phyloP scores from a whole-genome alignment of 2,888 invertebrate species.

The Nemotelus pantherinus region DNA sequence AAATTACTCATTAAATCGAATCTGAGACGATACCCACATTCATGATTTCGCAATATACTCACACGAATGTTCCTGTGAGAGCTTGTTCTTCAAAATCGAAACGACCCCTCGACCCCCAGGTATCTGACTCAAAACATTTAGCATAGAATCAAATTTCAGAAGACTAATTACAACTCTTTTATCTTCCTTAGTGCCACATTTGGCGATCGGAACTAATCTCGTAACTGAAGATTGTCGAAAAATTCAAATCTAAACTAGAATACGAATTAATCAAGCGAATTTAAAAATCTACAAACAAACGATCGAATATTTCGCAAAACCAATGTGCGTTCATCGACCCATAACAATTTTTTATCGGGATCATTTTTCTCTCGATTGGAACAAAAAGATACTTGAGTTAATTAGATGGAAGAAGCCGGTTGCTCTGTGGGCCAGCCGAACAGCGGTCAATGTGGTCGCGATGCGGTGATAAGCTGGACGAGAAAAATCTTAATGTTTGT shows the following conservation, averaged over 20 bases:
- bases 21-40: slow-evolving; percentile 1
- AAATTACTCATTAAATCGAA: slow-evolving; percentile 27
- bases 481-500: neutral
- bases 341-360: slow-evolving; percentile 33
- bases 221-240: slow-evolving; percentile 27
- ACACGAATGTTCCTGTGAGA: neutral
- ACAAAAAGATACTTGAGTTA: slow-evolving; percentile 23
- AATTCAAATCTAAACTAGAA: slow-evolving; percentile 42
- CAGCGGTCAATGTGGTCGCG: slow-evolving; percentile 3
- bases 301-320: slow-evolving; percentile 35
- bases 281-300: slow-evolving; percentile 42
- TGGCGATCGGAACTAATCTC: slow-evolving; percentile 10
- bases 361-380: slow-evolving; percentile 16
- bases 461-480: neutral
- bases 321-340: slow-evolving; percentile 39
- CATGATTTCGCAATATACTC: neutral
- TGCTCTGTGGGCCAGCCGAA: neutral
- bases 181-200: slow-evolving; percentile 28
- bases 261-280: slow-evolving; percentile 37
- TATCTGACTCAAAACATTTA: neutral
- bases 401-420: neutral
- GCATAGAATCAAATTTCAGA: slow-evolving; percentile 1
- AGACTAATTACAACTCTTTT: slow-evolving; percentile 32
- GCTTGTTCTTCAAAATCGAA: neutral
- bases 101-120: neutral